These are phyloP conservation scores for Ondatra zibethicus DNA, from an alignment of 2,113 vertebrate species.

Conservation along the genomic window DNA sequence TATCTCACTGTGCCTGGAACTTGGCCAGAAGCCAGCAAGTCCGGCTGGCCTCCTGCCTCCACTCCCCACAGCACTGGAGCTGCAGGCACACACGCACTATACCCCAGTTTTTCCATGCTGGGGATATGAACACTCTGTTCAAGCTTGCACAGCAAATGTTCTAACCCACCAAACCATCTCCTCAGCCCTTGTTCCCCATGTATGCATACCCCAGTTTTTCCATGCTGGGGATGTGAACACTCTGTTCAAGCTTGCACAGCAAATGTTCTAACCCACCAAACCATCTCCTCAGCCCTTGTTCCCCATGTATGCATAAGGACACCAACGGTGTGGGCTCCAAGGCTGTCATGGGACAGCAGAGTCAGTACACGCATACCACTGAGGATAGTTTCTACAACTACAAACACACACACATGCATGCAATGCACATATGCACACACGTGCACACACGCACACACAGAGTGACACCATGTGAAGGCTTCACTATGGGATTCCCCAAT, in stretches of 20 bases:
- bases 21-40: neutral
- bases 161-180: neutral
- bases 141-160: neutral
- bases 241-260: neutral
- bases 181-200: neutral
- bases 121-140: too few relatives aligned
- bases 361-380: neutral
- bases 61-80: neutral
- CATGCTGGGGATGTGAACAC: neutral
- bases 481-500: neutral
- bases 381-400: neutral
- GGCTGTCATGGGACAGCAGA: neutral
- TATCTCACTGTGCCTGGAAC: neutral
- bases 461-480: neutral
- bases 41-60: neutral
- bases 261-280: neutral
- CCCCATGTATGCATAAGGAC: neutral
- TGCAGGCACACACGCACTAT: neutral
- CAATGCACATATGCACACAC: neutral
- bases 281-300: neutral
- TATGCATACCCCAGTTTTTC: too few relatives aligned
- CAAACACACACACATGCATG: neutral
- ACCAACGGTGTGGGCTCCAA: neutral
- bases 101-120: neutral
- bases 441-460: accelerated